Evolutionary conservation across 1,140 invertebrate genomes (phyloP).

Genomic region (Tetragonula clypearis): DNA sequence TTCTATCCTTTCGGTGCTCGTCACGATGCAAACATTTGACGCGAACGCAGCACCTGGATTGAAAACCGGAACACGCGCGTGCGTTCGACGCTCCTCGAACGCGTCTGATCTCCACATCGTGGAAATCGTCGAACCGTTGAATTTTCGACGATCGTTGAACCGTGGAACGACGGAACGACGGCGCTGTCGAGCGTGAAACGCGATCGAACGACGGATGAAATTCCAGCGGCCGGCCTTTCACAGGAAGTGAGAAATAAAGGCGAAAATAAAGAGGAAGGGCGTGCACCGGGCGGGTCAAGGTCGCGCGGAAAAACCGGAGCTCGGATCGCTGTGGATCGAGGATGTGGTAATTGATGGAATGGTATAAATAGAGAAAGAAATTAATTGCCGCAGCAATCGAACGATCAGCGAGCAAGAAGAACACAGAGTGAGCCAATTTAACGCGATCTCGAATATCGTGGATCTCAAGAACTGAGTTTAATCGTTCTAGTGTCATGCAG

Average conservation of each 20-base stretch:
- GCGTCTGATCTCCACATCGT: too few species aligned
- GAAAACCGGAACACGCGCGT: too few species aligned
- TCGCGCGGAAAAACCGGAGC: slow-evolving; percentile 1
- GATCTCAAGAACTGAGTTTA: neutral
- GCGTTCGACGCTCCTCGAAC: too few species aligned
- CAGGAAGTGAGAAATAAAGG: too few species aligned
- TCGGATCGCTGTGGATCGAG: neutral
- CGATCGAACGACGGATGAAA: neutral
- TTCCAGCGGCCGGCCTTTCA: neutral
- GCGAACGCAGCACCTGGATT: too few species aligned
- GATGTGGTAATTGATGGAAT: neutral
- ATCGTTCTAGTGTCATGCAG: neutral
- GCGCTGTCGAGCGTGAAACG: too few species aligned
- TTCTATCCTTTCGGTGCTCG: too few species aligned
- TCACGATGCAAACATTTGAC: too few species aligned
- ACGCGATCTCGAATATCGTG: neutral
- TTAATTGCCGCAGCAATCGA: neutral
- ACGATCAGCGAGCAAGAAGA: neutral
- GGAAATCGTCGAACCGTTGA: neutral
- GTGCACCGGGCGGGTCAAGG: neutral
- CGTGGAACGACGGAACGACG: too few species aligned
- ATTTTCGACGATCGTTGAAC: neutral
- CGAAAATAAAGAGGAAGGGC: too few species aligned
- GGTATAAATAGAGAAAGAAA: slow-evolving; percentile 7
- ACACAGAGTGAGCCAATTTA: neutral